A percentile compares a stretch with the other conserved stretches of the same genome.
Evolutionary conservation across 2,113 vertebrate species (phyloP).

Genomic region (Cyprinus carpio): DNA sequence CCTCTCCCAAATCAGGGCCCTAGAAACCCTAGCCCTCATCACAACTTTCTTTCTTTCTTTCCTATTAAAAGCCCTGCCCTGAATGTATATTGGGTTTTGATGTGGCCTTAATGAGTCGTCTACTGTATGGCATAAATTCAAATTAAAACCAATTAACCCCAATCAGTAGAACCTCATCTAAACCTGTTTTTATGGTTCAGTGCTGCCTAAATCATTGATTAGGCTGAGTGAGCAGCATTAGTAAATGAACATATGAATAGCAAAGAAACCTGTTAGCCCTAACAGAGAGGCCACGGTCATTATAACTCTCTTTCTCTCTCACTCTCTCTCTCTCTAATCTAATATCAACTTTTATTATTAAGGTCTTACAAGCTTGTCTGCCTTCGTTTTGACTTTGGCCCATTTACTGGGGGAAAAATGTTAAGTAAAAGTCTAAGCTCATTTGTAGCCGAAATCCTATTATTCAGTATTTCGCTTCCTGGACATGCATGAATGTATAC

Average conservation of each 20-base stretch:
- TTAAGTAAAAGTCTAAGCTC: constrained; percentile 75
- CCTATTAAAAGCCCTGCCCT: constrained; percentile 78
- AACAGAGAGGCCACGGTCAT: constrained; percentile 76
- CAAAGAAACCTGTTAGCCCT: constrained; percentile 81
- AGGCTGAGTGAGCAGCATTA: constrained; percentile 89
- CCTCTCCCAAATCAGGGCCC: too few relatives aligned
- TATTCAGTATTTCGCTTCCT: constrained; percentile 68
- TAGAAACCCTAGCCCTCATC: too few relatives aligned
- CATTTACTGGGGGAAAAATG: constrained; percentile 73
- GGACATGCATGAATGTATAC: constrained; percentile 70
- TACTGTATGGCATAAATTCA: constrained; percentile 92
- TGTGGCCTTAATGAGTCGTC: constrained; percentile 83
- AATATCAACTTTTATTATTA: constrained; percentile 74
- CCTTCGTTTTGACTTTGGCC: constrained; percentile 74
- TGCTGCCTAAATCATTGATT: constrained; percentile 87
- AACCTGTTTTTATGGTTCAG: constrained; percentile 87
- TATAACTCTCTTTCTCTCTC: constrained; percentile 62
- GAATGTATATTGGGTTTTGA: constrained; percentile 77
- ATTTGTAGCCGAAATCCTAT: constrained; percentile 75
- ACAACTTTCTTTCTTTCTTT: constrained; percentile 32
- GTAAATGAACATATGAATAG: constrained; percentile 85
- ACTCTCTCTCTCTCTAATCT: constrained; percentile 53
- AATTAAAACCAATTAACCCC: constrained; percentile 99
- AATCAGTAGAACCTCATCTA: constrained; percentile 90
- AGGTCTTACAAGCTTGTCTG: constrained; percentile 70